A percentile compares a stretch with the other conserved stretches of the same genome.
Conservation (phyloP, 2,888 invertebrate genomes). For the Dicycla oo region DNA sequence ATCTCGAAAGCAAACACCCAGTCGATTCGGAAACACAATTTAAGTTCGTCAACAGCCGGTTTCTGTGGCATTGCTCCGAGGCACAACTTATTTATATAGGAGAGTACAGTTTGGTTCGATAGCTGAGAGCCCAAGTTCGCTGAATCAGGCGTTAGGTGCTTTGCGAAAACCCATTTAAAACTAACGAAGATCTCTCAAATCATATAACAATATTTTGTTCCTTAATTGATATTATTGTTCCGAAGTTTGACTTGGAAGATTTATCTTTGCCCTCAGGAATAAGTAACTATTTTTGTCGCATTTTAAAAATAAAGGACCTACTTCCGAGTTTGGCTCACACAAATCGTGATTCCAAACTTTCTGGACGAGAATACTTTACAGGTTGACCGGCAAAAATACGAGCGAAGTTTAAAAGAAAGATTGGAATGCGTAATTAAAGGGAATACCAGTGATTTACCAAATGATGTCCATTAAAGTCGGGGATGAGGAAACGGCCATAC, state of each 20-base stretch:
- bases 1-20: constrained; percentile 75
- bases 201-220: constrained; percentile 24
- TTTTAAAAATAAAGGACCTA: constrained; percentile 28
- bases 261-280: neutral
- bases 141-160: constrained; percentile 63
- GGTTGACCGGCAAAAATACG: constrained; percentile 58
- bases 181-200: constrained; percentile 46
- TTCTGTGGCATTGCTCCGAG: constrained; percentile 67
- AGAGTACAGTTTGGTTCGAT: constrained; percentile 63
- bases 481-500: constrained; percentile 48
- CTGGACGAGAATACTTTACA: constrained; percentile 49
- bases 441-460: constrained; percentile 79
- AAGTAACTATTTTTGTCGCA: constrained; percentile 27
- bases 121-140: constrained; percentile 63
- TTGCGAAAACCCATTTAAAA: constrained; percentile 62
- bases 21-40: constrained; percentile 81
- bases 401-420: constrained; percentile 70
- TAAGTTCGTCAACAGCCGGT: constrained; percentile 82
- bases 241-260: constrained; percentile 11
- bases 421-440: constrained; percentile 81
- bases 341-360: constrained; percentile 50
- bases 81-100: constrained; percentile 72
- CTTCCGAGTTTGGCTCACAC: constrained; percentile 42
- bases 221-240: constrained; percentile 12
- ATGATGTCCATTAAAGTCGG: constrained; percentile 78